Percentiles rank a stretch among this genome's conserved stretches.
These are phyloP conservation scores for Ditylenchus dipsaci DNA, from an alignment of 1,140 invertebrate genomes.

Conservation along the genomic window DNA sequence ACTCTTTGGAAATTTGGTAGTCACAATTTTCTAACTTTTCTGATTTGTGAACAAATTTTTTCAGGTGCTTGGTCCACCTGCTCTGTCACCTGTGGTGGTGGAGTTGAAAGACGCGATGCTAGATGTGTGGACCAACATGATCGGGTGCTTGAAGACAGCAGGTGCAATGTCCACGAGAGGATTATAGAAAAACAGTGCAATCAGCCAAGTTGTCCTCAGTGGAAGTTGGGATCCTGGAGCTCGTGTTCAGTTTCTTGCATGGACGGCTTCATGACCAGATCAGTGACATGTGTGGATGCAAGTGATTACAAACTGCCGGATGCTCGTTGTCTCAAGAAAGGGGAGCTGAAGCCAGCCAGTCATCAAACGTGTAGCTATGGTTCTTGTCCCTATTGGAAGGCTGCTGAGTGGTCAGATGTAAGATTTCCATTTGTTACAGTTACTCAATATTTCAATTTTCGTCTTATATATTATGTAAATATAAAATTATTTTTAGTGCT, in stretches of 20 bases:
- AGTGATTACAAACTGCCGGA: constrained; percentile 32
- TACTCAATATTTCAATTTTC: no score
- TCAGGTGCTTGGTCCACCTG: constrained; percentile 63
- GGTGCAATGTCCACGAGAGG: constrained; percentile 41
- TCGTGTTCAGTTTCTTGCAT: constrained; percentile 47
- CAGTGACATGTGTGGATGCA: constrained; percentile 50
- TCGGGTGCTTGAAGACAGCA: constrained; percentile 11
- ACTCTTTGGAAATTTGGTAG: constrained; percentile 53
- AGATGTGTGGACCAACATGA: constrained; percentile 61
- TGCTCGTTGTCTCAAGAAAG: constrained; percentile 8
- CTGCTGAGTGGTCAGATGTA: constrained; percentile 36
- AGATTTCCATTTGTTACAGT: constrained; percentile 5
- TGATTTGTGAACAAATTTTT: not conserved
- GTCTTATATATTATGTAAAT: not conserved
- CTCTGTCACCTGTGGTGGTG: constrained; percentile 66
- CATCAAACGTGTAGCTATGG: constrained; percentile 50
- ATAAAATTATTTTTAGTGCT: constrained; percentile 44
- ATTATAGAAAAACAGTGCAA: constrained; percentile 53
- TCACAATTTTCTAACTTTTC: not conserved
- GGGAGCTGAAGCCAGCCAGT: constrained; percentile 31
- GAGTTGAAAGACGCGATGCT: constrained; percentile 65
- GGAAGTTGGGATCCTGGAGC: constrained; percentile 50
- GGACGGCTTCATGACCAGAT: constrained; percentile 48
- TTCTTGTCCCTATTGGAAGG: constrained; percentile 54
- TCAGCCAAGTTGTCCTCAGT: constrained; percentile 41